Base-by-base conservation (phyloP, 1,140 invertebrate species). In the Trichonephila clavipes region DNA sequence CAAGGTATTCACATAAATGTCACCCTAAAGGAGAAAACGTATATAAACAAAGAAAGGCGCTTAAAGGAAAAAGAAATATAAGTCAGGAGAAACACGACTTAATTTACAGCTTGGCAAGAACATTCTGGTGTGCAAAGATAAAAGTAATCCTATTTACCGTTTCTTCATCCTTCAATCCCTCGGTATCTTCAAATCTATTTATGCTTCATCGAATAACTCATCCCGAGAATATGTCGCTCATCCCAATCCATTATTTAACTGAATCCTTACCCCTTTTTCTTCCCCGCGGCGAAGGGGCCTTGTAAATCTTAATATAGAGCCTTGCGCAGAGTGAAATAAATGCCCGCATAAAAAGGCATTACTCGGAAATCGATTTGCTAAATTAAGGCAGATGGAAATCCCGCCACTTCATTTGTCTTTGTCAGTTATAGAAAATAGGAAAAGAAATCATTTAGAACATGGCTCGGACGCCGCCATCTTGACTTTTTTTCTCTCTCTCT, bases 351-450 rank as follows among this genome's bases (percentile, higher is more conserved):
- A 83, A 59, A 83, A 83, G 82, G 82, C 82, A 83, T 83, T 83
- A 59, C 82, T 14, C 19, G 51, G 82, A 59, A 83, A 83, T 83
- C 82, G 82, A 59, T 83, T 83, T 59, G 82, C 82, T 58, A 83
- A 83, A 83, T 83, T 59, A 83, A 59, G n/a, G 82, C 82, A 83
- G 82, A 83, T 83, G 82, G 82, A 83, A 83, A 83, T 83, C 44
- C 51, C 44, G 82, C 44, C 82, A 83, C 82, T 83, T 83, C 82
- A 83, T 83, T 59, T 59, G 82, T 83, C 82, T 83, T 83, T 83
- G 82, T 83, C 82, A 83, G 82, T 83, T 83, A 83, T 83, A 83
- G 82, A 83, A 83, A 83, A 83, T 83, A 83, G 44, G 51, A 58
- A 83, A 59, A 83, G 51, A 83, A 83, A 83, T 83, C 82, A 83